phyloP scores from a whole-genome alignment of 1,140 invertebrate genomes.

The Eulimnadia texana region DNA sequence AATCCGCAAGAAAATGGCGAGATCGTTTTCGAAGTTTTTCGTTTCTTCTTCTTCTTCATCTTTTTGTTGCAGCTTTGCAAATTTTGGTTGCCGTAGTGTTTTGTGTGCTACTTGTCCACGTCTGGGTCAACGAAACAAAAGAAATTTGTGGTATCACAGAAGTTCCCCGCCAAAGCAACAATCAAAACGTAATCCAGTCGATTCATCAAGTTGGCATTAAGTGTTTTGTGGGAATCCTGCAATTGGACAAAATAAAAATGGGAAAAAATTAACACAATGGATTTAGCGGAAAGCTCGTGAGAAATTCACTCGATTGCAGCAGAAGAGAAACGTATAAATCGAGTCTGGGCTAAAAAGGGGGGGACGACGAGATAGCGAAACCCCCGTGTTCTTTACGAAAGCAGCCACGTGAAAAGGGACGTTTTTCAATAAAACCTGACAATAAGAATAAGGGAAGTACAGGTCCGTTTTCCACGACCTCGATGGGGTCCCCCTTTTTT shows the following conservation, averaged over 20 bases:
- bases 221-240: no score
- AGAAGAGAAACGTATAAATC: not conserved
- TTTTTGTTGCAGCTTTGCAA: not conserved
- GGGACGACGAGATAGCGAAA: not conserved
- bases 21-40: no score
- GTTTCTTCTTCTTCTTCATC: no score
- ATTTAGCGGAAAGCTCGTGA: not conserved
- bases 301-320: not conserved
- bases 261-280: not conserved
- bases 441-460: not conserved
- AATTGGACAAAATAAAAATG: not conserved
- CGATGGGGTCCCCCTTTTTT: not conserved
- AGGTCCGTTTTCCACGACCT: not conserved
- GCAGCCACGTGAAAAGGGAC: not conserved
- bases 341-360: not conserved
- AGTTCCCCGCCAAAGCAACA: not conserved
- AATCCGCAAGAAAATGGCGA: not conserved
- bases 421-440: not conserved
- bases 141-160: not conserved
- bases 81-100: not conserved
- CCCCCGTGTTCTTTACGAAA: not conserved
- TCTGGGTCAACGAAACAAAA: no score
- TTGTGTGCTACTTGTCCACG: not conserved
- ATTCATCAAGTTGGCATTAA: no score
- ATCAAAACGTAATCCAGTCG: no score